These are phyloP conservation scores for Agapostemon virescens DNA, from an alignment of 2,888 invertebrate species.

Conservation along the genomic window DNA sequence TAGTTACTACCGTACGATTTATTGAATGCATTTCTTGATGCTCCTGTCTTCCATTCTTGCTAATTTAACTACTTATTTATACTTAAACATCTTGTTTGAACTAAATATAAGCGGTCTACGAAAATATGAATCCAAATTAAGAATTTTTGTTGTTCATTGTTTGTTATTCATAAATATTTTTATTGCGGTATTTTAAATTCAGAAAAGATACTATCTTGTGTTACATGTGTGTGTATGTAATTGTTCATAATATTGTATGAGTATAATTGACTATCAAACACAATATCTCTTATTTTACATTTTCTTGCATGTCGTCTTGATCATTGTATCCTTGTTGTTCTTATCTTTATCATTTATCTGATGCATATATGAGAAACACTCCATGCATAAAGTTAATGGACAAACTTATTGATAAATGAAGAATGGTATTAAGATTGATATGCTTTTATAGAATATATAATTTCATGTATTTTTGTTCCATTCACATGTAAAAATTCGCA, in stretches of 20 bases:
- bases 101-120: constrained; percentile 72
- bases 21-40: constrained; percentile 69
- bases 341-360: not conserved
- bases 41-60: constrained; percentile 65
- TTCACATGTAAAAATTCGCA: constrained; percentile 10
- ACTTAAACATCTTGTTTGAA: constrained; percentile 52
- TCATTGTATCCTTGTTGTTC: not conserved
- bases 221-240: not conserved
- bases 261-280: not conserved
- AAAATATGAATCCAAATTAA: constrained; percentile 68
- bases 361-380: not conserved
- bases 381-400: not conserved
- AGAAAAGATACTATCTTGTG: not conserved
- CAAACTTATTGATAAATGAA: not conserved
- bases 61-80: constrained; percentile 62
- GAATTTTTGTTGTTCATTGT: constrained; percentile 10
- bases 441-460: constrained; percentile 3
- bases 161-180: not conserved
- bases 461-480: not conserved
- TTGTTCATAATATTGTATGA: not conserved
- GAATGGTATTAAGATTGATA: constrained; percentile 1
- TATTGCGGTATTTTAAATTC: not conserved
- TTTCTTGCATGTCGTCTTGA: not conserved
- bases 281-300: constrained; percentile 15
- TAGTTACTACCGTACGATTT: constrained; percentile 74